Percentiles rank a stretch among this genome's conserved stretches.
Evolutionary conservation across 2,113 vertebrate genomes (phyloP).

Genomic region (Etheostoma spectabile): DNA sequence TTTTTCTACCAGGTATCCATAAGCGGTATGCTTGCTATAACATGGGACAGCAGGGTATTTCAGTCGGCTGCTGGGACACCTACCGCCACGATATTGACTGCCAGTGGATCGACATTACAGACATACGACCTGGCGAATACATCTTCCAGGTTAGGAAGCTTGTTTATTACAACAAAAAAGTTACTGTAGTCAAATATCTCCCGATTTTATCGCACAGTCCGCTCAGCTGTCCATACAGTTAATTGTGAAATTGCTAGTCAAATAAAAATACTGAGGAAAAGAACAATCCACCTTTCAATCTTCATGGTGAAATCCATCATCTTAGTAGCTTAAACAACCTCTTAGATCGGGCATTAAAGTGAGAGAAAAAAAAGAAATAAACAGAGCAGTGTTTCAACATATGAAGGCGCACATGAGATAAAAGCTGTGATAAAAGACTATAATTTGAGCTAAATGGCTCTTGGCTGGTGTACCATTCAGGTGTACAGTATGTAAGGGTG

Average conservation of each 20-base stretch:
- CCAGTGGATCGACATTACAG: conserved; percentile 97
- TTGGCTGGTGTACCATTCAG: conserved; percentile 61
- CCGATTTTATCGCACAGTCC: neutral
- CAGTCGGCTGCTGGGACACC: conserved; percentile 96
- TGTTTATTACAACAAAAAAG: neutral
- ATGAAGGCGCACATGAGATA: conserved; percentile 60
- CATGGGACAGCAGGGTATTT: conserved; percentile 97
- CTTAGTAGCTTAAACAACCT: conserved; percentile 22
- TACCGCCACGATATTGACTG: conserved; percentile 99
- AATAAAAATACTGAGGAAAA: conserved; percentile 4
- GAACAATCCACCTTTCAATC: conserved; percentile 17
- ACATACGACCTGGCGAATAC: conserved; percentile 92
- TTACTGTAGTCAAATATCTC: neutral
- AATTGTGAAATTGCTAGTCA: neutral
- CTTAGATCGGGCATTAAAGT: conserved; percentile 13
- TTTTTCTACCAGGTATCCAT: conserved; percentile 83
- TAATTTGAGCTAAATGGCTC: conserved; percentile 76
- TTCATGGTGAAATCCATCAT: conserved; percentile 25
- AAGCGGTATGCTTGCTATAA: conserved; percentile 94
- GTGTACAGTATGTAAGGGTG: conserved; percentile 69
- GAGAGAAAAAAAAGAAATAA: neutral
- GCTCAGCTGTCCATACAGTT: neutral
- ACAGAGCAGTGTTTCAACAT: conserved; percentile 53
- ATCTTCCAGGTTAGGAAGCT: conserved; percentile 91
- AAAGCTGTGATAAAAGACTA: conserved; percentile 72